Evolutionary conservation across 2,888 invertebrate genomes (phyloP), one percentile per base, ranked within the genome.

Genomic region (Acleris sparsana): DNA sequence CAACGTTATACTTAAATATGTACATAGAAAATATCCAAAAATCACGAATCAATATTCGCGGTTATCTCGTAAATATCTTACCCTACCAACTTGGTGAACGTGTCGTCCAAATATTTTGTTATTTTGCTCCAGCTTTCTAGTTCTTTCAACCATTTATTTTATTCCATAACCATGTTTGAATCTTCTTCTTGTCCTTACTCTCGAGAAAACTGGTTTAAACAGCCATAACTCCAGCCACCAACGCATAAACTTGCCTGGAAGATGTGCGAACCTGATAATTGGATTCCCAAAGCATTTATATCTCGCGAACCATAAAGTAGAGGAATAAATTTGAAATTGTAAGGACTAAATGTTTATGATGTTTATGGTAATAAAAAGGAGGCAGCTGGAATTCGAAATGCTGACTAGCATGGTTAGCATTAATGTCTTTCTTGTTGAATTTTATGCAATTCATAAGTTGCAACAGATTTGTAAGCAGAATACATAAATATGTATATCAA

Each of bases 231-330:
- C 73, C 74, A 76, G 77, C 79, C 83, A 80, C 72, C 69, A 77
- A 86, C 76, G 76, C 79, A 85, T 83, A 83, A 85, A 83, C 75
- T 77, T 74, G 74, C 72, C 75, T 53, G 52, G 61, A 65, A 75
- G 73, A 68, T 68, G 68, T 57, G 68, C 53, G 61, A 64, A 68
- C 13, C 63, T 53, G 75, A 75, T 79, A 78, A 76, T 75, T 77
- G 74, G 75, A 72, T 71, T 62, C 68, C 56, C 33, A 39, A 53
- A 59, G 67, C 55, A 58, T 65, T 64, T 53, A 62, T 65, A 59
- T 53, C 60, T 65, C 60, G 13, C 4, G 44, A 61, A 61, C 58
- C 29, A 49, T 61, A 43, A 58, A 52, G 51, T 18, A 33, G 63
- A 25, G 44, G 46, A 55, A 43, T 68, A 29, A 49, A 65, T 65